Conservation (phyloP, 2,888 invertebrate genomes). For the Drosophila bunnanda region DNA sequence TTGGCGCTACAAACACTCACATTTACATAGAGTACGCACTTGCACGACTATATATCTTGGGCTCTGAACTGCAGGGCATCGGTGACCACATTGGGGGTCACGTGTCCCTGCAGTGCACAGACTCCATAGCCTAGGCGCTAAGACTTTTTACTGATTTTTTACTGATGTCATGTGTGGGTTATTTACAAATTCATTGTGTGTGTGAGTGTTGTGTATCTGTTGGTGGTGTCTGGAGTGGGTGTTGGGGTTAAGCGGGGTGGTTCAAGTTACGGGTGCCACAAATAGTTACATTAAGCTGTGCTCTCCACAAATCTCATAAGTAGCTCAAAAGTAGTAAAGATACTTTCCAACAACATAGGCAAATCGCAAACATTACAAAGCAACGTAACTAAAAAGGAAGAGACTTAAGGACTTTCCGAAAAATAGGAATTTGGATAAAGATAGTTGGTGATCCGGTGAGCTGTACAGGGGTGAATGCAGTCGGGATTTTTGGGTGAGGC, state of each 20-base stretch:
- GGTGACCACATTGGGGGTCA: background rate
- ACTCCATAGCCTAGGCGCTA: conserved; percentile 40
- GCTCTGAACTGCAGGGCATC: conserved; percentile 21
- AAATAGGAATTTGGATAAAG: background rate
- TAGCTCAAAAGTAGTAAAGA: conserved; percentile 21
- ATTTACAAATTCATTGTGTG: conserved; percentile 58
- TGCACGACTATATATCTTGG: conserved; percentile 31
- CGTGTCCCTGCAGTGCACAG: conserved; percentile 27
- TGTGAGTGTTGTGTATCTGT: conserved; percentile 38
- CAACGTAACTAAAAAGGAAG: conserved; percentile 6
- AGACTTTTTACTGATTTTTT: conserved; percentile 69
- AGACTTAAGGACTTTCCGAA: conserved; percentile 1
- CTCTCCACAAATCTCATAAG: conserved; percentile 32
- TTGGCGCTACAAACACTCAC: conserved; percentile 53
- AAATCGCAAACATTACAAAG: conserved; percentile 40
- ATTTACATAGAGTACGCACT: conserved; percentile 50
- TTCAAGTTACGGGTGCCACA: conserved; percentile 41
- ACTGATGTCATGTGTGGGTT: conserved; percentile 51
- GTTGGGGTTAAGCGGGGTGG: conserved; percentile 35
- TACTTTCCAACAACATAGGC: conserved; percentile 26
- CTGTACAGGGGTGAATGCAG: conserved; percentile 27
- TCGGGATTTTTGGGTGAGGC: conserved; percentile 23
- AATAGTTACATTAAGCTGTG: conserved; percentile 54
- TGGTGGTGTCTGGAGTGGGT: conserved; percentile 27
- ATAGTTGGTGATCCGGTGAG: conserved; percentile 23